Conservation (phyloP, 2,797 vertebrate genomes). For the Morus bassanus region DNA sequence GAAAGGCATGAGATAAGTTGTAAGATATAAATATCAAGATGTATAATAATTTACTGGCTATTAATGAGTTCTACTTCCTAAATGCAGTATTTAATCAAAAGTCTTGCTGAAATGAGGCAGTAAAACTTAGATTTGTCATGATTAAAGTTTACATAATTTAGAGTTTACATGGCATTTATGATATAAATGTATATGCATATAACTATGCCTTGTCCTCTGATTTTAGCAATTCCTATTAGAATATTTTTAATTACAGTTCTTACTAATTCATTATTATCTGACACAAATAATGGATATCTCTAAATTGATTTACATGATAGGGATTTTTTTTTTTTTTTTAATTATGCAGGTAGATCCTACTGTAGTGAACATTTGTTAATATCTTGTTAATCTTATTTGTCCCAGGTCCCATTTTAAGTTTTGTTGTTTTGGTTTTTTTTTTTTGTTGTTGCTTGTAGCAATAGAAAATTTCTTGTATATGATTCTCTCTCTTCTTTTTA, state of each 20-base stretch:
- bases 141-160: conserved; percentile 62
- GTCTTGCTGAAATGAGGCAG: conserved; percentile 49
- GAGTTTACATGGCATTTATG: background rate
- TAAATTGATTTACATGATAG: background rate
- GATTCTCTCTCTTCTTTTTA: background rate
- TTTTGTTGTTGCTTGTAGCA: background rate
- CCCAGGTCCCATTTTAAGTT: background rate
- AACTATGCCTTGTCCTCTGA: conserved; percentile 12
- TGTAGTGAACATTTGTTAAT: background rate
- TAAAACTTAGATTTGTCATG: conserved; percentile 42
- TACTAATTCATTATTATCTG: background rate
- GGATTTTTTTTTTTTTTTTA: background rate
- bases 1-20: background rate
- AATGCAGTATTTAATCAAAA: conserved; percentile 70
- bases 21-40: conserved; percentile 15
- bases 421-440: no score
- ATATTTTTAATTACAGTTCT: conserved; percentile 24
- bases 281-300: background rate
- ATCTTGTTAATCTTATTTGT: background rate
- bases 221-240: conserved; percentile 14
- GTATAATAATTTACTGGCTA: conserved; percentile 48
- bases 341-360: background rate
- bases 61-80: conserved; percentile 41
- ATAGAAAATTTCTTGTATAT: background rate
- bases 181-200: background rate